A percentile compares a stretch with the other conserved stretches of the same genome.
Evolutionary conservation across 2,113 vertebrate species (phyloP).

Genomic region (Salvelinus sp.): DNA sequence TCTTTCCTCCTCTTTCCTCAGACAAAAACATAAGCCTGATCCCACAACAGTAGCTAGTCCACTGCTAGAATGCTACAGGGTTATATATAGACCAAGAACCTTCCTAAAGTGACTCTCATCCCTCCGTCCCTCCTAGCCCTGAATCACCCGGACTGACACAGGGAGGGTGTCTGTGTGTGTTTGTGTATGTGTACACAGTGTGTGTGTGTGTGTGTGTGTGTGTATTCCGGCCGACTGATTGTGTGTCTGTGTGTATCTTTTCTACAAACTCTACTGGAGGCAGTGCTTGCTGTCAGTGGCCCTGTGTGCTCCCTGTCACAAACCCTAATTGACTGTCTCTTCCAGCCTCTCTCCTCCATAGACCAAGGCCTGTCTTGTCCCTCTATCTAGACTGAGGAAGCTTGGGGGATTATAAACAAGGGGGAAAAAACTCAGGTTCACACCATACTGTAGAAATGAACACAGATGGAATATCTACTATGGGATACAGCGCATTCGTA

Average conservation of each 20-base stretch:
- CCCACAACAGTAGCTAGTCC: background rate
- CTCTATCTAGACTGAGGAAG: no score
- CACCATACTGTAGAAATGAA: no score
- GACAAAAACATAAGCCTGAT: background rate
- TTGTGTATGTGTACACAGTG: no score
- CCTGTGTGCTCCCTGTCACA: background rate
- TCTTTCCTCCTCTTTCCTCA: background rate
- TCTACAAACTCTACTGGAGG: background rate
- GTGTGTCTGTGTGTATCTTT: background rate
- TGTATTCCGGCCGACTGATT: no score
- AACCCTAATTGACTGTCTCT: background rate
- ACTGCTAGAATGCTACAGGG: constrained; percentile 1
- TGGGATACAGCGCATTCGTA: no score
- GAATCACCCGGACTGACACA: background rate
- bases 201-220: no score
- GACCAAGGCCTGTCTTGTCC: no score
- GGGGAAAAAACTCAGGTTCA: no score
- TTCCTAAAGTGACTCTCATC: constrained; percentile 16
- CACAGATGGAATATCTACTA: no score
- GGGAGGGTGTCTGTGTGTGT: no score
- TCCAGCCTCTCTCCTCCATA: background rate
- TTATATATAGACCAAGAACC: constrained; percentile 20
- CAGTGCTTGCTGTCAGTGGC: background rate
- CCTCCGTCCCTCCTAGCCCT: background rate
- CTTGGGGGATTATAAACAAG: no score